These are phyloP conservation scores for Callipepla squamata DNA, from an alignment of 2,113 vertebrate genomes.

Conservation along the genomic window DNA sequence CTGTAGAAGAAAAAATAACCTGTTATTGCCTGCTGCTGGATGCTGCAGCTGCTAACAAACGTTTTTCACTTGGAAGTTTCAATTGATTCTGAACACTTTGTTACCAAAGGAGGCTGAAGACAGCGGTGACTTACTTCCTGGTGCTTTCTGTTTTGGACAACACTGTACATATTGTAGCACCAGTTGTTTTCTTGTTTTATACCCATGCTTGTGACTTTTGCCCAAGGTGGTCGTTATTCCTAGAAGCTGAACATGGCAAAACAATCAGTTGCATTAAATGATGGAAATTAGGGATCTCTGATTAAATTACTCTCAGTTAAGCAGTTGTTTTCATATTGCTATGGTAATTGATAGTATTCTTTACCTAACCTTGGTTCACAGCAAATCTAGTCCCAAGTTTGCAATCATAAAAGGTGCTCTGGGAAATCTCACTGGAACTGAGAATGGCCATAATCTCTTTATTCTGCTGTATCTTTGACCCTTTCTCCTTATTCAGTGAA, in stretches of 20 bases:
- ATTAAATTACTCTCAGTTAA: slow-evolving; percentile 29
- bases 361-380: slow-evolving; percentile 16
- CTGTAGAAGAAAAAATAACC: background rate
- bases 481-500: background rate
- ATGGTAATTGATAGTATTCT: slow-evolving; percentile 32
- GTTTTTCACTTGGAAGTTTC: background rate
- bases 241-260: background rate
- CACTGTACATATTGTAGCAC: background rate
- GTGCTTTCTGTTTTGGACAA: background rate
- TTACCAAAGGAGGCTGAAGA: background rate
- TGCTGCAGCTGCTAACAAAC: background rate
- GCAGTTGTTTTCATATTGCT: slow-evolving; percentile 26
- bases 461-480: background rate
- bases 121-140: background rate
- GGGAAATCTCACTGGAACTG: background rate
- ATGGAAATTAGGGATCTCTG: slow-evolving; percentile 5
- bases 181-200: background rate
- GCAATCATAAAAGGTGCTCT: background rate
- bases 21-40: background rate
- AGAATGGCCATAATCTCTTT: slow-evolving; percentile 28
- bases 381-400: slow-evolving; percentile 31
- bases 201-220: background rate
- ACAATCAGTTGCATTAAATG: background rate
- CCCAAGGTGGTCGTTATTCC: background rate
- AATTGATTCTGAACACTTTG: background rate